Evolutionary conservation across 2,888 invertebrate genomes (phyloP).

Genomic region (Polylopha cassiicola): DNA sequence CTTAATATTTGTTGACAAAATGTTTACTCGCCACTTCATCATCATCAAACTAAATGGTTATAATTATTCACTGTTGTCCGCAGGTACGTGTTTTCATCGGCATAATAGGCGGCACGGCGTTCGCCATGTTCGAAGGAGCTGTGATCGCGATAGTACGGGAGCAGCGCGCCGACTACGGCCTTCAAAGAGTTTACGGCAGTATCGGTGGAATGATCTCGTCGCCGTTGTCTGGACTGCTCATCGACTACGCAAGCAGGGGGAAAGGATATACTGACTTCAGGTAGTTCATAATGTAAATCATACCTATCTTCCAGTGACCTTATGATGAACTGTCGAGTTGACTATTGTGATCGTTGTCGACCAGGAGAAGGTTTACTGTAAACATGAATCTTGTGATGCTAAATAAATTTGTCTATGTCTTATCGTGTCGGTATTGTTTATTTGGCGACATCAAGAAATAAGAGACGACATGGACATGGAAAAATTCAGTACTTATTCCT

Average conservation of each 20-base stretch:
- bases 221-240: constrained; percentile 83
- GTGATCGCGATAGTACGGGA: constrained; percentile 85
- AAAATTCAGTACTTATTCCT: too few relatives aligned
- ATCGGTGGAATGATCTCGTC: constrained; percentile 89
- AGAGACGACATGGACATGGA: too few relatives aligned
- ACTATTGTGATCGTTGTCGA: too few relatives aligned
- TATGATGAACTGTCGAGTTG: not conserved
- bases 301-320: not conserved
- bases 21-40: too few relatives aligned
- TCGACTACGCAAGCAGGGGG: constrained; percentile 83
- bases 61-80: too few relatives aligned
- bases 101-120: constrained; percentile 84
- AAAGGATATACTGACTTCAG: constrained; percentile 85
- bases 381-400: too few relatives aligned
- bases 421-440: too few relatives aligned
- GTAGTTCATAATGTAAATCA: constrained; percentile 47
- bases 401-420: too few relatives aligned
- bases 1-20: too few relatives aligned
- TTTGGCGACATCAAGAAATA: too few relatives aligned
- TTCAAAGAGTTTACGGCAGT: constrained; percentile 85
- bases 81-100: constrained; percentile 78
- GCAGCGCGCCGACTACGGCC: constrained; percentile 86
- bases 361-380: too few relatives aligned
- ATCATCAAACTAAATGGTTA: too few relatives aligned
- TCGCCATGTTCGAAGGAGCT: constrained; percentile 89